Conservation (phyloP, 2,888 invertebrate genomes). For the Prenolepis imparis region DNA sequence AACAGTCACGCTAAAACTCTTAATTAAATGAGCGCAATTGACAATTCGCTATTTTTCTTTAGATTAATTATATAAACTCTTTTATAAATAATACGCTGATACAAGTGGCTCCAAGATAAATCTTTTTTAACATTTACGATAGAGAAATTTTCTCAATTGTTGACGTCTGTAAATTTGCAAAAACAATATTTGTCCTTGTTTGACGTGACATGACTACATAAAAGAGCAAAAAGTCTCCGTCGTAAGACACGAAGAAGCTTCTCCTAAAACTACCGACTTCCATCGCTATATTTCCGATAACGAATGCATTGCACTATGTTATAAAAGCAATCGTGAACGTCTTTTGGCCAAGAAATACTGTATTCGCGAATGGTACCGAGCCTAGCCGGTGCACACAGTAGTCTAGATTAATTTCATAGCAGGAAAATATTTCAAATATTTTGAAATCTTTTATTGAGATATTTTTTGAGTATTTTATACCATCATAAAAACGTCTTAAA, state of each 20-base stretch:
- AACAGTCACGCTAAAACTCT: not conserved
- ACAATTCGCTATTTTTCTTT: not conserved
- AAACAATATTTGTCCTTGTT: constrained; percentile 11
- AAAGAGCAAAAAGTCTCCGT: not conserved
- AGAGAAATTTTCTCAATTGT: not conserved
- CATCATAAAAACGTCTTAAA: not conserved
- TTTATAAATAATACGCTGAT: not conserved
- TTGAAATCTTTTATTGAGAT: not conserved
- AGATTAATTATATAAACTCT: not conserved
- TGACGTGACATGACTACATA: not conserved
- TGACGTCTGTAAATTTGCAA: constrained; percentile 3
- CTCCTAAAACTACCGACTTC: not conserved
- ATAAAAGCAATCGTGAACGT: constrained; percentile 47
- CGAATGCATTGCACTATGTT: constrained; percentile 29
- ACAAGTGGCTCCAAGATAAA: not conserved
- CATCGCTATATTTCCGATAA: constrained; percentile 21
- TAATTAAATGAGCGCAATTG: not conserved
- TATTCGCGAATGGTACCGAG: constrained; percentile 6
- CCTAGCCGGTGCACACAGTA: not conserved
- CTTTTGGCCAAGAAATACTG: constrained; percentile 31
- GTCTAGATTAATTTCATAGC: constrained; percentile 20
- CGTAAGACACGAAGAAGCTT: not conserved
- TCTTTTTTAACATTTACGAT: not conserved
- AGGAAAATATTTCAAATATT: constrained; percentile 14
- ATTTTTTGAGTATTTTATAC: not conserved